Evolutionary conservation across 1,140 invertebrate species (phyloP).

Genomic region (Caenorhabditis latens): DNA sequence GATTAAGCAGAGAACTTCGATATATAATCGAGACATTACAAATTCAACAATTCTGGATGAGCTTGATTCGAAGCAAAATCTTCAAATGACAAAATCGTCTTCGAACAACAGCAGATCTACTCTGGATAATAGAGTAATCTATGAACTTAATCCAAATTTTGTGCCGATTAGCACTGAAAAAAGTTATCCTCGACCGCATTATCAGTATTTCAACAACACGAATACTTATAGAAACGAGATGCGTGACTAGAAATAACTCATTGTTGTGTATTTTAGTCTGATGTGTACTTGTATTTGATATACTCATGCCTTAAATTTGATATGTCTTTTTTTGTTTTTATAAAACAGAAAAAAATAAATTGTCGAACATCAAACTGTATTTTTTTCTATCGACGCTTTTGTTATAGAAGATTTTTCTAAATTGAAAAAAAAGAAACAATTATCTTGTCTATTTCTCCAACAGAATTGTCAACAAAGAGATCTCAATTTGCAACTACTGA

Average conservation of each 20-base stretch:
- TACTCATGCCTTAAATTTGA: background rate
- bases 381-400: background rate
- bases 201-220: slow-evolving; percentile 5
- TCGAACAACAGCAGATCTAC: slow-evolving; percentile 1
- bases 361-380: background rate
- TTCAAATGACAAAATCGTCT: background rate
- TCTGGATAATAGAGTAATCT: slow-evolving; percentile 1
- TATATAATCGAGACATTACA: background rate
- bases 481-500: no score
- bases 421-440: no score
- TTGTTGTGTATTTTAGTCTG: background rate
- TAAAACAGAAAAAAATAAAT: background rate
- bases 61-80: background rate
- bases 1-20: slow-evolving; percentile 4
- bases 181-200: background rate
- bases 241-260: background rate
- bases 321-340: background rate
- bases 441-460: background rate
- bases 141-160: slow-evolving; percentile 32
- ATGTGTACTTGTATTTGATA: background rate
- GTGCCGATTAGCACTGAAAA: slow-evolving; percentile 5
- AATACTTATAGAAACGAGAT: slow-evolving; percentile 28
- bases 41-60: slow-evolving; percentile 28
- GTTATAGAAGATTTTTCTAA: no score
- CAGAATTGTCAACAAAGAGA: no score